Evolutionary conservation across 1,140 invertebrate genomes (phyloP).

Genomic region (Pseudomyrmex cubaensis): DNA sequence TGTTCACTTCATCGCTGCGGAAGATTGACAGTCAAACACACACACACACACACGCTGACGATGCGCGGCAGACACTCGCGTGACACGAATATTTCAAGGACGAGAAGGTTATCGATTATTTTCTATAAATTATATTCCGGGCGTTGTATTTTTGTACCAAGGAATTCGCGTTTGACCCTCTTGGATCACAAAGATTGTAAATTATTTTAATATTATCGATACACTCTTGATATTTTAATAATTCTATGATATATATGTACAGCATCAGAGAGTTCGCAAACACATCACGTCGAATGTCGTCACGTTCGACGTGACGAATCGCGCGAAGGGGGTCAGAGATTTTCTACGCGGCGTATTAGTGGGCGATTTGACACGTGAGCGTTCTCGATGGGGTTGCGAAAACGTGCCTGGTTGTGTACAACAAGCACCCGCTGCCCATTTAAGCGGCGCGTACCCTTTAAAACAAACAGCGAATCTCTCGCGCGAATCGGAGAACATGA

Average conservation of each 20-base stretch:
- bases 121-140: background rate
- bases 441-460: constrained; percentile 80
- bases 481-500: constrained; percentile 38
- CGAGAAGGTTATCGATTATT: constrained; percentile 7
- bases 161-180: no score
- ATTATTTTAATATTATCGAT: no score
- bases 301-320: background rate
- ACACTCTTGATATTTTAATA: no score
- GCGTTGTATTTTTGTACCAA: background rate
- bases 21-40: constrained; percentile 47
- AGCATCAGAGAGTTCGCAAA: no score
- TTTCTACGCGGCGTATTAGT: constrained; percentile 71
- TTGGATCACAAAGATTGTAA: no score
- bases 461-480: constrained; percentile 80
- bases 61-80: background rate
- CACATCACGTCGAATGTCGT: background rate
- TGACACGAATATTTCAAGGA: constrained; percentile 51
- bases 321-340: constrained; percentile 24
- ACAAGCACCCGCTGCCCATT: constrained; percentile 79
- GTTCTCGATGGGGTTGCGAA: constrained; percentile 48
- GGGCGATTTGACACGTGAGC: constrained; percentile 69
- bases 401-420: constrained; percentile 75
- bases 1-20: constrained; percentile 51
- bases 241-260: no score
- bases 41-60: background rate